Conservation (phyloP, 1,140 invertebrate species). For the Tetragnatha versicolor region DNA sequence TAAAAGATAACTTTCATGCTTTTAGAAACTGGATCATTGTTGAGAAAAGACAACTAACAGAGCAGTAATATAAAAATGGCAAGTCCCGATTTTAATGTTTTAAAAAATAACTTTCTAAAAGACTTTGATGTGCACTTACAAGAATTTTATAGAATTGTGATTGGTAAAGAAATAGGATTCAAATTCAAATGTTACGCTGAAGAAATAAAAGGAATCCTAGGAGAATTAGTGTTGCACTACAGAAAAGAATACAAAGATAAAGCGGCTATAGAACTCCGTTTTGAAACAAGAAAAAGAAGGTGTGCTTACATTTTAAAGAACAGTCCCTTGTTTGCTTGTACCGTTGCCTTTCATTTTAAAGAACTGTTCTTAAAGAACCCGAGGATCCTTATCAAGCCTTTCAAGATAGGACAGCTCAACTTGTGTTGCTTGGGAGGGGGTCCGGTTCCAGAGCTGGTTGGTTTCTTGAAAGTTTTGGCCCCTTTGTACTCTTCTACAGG, state of each 20-base stretch:
- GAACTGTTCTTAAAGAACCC: too few relatives aligned
- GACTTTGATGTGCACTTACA: constrained; percentile 15
- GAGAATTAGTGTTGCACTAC: too few relatives aligned
- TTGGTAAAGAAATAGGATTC: neutral
- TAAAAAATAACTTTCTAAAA: neutral
- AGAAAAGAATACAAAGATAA: too few relatives aligned
- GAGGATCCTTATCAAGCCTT: neutral
- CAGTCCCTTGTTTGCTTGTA: constrained; percentile 20
- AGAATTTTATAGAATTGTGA: constrained; percentile 1
- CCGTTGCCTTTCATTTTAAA: constrained; percentile 17
- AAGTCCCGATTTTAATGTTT: too few relatives aligned
- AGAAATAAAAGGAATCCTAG: too few relatives aligned
- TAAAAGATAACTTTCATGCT: too few relatives aligned
- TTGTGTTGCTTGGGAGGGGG: constrained; percentile 30
- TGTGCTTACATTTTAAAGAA: constrained; percentile 32
- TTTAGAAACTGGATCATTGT: too few relatives aligned
- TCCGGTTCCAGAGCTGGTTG: constrained; percentile 9
- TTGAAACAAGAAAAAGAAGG: constrained; percentile 6
- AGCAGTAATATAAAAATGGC: too few relatives aligned
- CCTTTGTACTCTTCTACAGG: neutral
- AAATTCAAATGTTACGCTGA: neutral
- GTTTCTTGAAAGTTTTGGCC: neutral
- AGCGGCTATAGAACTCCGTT: neutral
- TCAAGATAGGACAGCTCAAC: neutral
- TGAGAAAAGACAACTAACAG: too few relatives aligned